A percentile compares a stretch with the other conserved stretches of the same genome.
phyloP scores from a whole-genome alignment of 2,888 invertebrate species.

The Drosophila demipolita region DNA sequence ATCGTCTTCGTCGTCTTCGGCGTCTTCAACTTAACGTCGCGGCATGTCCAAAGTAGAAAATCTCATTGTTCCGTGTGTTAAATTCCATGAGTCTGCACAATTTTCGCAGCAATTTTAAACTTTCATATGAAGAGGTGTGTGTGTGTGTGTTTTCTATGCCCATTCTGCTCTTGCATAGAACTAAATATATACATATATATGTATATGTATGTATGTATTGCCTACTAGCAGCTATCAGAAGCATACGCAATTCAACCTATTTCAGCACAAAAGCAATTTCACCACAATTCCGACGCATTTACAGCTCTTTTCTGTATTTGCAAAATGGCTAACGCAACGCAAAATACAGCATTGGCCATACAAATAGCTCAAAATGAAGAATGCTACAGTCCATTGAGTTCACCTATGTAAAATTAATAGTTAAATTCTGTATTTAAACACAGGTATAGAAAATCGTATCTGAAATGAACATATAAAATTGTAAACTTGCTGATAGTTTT shows the following conservation, averaged over 20 bases:
- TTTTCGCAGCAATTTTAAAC: slow-evolving; percentile 53
- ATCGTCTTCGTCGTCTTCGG: slow-evolving; percentile 7
- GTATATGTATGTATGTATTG: background rate
- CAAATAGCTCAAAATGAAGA: background rate
- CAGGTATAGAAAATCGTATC: background rate
- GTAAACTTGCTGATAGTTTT: background rate
- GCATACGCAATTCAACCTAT: slow-evolving; percentile 1
- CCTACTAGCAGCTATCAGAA: background rate
- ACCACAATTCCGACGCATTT: background rate
- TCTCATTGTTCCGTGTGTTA: slow-evolving; percentile 66
- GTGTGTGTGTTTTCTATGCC: background rate
- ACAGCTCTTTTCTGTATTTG: background rate
- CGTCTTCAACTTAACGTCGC: slow-evolving; percentile 30
- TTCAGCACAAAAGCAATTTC: background rate
- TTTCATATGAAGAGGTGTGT: background rate
- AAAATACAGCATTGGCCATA: background rate
- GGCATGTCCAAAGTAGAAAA: slow-evolving; percentile 63
- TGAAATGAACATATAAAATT: background rate
- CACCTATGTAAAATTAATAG: accelerated
- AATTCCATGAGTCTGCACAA: slow-evolving; percentile 71
- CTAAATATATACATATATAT: background rate
- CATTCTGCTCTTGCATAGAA: background rate
- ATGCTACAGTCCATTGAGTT: background rate
- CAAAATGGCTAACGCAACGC: background rate
- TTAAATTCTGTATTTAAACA: background rate